These are phyloP conservation scores for Manis crassicaudata DNA, from an alignment of 2,797 vertebrate species.

Conservation along the genomic window DNA sequence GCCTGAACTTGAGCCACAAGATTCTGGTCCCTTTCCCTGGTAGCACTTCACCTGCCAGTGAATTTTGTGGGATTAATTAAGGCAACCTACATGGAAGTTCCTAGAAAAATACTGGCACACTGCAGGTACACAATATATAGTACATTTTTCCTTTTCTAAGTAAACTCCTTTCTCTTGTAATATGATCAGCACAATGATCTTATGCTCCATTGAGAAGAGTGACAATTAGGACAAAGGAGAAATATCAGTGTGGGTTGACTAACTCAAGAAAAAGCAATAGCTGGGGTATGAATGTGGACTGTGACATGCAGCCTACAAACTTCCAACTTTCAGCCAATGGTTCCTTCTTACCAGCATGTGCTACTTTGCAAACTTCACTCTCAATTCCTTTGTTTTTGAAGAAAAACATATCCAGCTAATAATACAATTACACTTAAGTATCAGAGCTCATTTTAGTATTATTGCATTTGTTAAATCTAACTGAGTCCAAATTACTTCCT, in stretches of 20 bases:
- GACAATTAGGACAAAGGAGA: background rate
- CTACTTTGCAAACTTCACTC: constrained; percentile 70
- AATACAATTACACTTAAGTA: constrained; percentile 83
- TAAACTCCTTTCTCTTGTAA: background rate
- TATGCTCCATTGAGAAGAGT: background rate
- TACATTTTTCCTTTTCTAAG: background rate
- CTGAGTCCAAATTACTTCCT: constrained; percentile 86
- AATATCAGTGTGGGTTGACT: background rate
- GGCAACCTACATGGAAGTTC: background rate
- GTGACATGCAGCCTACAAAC: background rate
- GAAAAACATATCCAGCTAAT: constrained; percentile 80
- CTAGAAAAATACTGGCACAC: background rate
- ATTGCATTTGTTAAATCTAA: constrained; percentile 84
- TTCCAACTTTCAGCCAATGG: constrained; percentile 19
- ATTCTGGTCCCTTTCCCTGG: background rate
- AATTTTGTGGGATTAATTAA: background rate
- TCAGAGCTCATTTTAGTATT: constrained; percentile 83
- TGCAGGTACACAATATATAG: background rate
- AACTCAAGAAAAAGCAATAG: background rate
- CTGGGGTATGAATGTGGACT: background rate
- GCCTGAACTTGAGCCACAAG: background rate
- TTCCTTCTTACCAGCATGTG: background rate
- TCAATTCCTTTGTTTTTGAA: constrained; percentile 77
- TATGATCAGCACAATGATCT: background rate
- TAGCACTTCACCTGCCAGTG: background rate